Evolutionary conservation across 2,888 invertebrate species (phyloP).

Genomic region (Taphrorychus bicolor): DNA sequence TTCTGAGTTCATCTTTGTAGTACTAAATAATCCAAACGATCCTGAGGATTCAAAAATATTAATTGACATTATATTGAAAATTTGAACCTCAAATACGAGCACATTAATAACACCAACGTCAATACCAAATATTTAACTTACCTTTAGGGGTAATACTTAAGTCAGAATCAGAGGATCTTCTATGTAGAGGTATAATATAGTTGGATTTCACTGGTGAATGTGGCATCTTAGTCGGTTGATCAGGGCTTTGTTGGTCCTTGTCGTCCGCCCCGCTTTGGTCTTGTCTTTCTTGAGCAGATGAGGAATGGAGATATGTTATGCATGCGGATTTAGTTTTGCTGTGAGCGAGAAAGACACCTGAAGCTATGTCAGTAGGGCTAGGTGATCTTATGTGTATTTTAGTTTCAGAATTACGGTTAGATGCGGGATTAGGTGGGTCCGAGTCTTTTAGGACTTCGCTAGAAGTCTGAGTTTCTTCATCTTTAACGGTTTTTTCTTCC

Average conservation of each 20-base stretch:
- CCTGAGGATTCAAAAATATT: conserved; percentile 26
- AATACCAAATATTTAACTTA: conserved; percentile 54
- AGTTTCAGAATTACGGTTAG: conserved; percentile 39
- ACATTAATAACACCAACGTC: neutral
- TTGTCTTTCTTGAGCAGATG: conserved; percentile 51
- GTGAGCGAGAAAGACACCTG: conserved; percentile 51
- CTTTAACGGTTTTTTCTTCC: conserved; percentile 37
- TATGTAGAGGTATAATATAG: conserved; percentile 57
- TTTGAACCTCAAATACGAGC: neutral
- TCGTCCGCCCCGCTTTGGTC: conserved; percentile 55
- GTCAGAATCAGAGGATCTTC: conserved; percentile 93
- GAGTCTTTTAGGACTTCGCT: conserved; percentile 30
- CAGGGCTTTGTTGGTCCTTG: conserved; percentile 60
- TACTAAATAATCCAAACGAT: conserved; percentile 63
- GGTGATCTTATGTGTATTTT: conserved; percentile 44
- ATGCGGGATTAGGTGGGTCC: conserved; percentile 9
- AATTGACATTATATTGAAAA: neutral
- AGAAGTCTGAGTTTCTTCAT: conserved; percentile 36
- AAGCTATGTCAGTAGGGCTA: conserved; percentile 56
- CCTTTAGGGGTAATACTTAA: conserved; percentile 93
- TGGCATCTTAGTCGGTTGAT: conserved; percentile 23
- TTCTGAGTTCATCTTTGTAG: too few species aligned
- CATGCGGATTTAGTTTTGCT: conserved; percentile 57
- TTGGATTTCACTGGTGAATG: conserved; percentile 35
- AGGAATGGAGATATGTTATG: conserved; percentile 56